Evolutionary conservation across 1,140 invertebrate species (phyloP), one percentile per base, ranked within the genome.

Genomic region (Caerostris darwini): DNA sequence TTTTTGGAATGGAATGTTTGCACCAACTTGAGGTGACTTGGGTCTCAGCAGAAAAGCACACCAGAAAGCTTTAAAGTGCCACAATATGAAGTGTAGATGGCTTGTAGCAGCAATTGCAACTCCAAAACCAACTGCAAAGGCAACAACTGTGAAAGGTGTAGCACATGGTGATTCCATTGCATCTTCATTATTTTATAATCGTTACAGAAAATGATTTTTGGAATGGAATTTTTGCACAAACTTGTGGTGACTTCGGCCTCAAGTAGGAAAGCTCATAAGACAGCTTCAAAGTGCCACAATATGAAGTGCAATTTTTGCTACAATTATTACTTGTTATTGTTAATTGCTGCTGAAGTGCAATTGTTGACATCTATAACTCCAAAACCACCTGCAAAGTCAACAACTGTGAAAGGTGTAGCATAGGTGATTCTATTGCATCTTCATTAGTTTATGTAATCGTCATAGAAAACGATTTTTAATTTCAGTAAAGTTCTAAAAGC

Each of bases 11-110:
- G 95, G 96, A 95, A 93, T 95, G 92, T 58, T 96, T 87, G 77
- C 93, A n/a, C 92, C 95, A 17, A 94, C 93, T n/a, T 88, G 95
- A 95, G 93, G 95, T 95, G 83, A 95, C 95, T 71, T 95, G 95
- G 53, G 95, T 87, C 83, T 96, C 90, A 91, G 94, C 59, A 94
- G 95, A 87, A 34, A 95, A 77, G 71, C 94, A 77, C 53, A 90
- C 88, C 5, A 95, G 14, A 86, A 95, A 95, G 81, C 95, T 92
- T 87, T 94, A 95, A 50, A 58, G 14, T 87, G 96, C 94, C 83
- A 95, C 95, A 95, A 95, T 94, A 82, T 94, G 95, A 93, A 95
- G 8, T 95, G 67, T 54, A 90, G 17, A 19, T 94, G 94, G 34
- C 34, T 34, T 34, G 34, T 34, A 1, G 34, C n/a, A n/a, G n/a